Base-by-base conservation (phyloP, 2,113 vertebrate species). In the Sterrhoptilus dennistouni region DNA sequence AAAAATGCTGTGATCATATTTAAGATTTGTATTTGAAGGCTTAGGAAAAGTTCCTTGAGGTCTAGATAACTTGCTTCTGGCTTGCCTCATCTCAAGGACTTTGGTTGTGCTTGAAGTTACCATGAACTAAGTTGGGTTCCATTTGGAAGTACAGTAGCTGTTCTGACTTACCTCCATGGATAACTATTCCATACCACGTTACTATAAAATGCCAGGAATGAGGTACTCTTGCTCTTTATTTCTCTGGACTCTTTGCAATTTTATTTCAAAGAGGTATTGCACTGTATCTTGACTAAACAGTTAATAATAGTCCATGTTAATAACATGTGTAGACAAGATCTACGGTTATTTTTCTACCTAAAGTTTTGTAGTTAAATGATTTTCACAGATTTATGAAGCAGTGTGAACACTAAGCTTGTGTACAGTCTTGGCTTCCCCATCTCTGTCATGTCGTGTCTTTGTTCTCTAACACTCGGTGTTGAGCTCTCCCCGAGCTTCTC, bases 1-100 rank as follows among this genome's bases (percentile, higher is more conserved):
- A 94, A 96, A 88, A 97, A 94, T 97, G 93, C 93, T 97, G 93
- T 95, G 85, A 93, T 97, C 77, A 19, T 77, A 94, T 92, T 87
- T 61, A 68, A 92, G 83, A 88, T 59, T 92, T 63, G 47, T 65
- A 85, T 90, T 76, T 47, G 80, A 83, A 94, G 80, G 83, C 0
- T 0, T 82, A 93, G 91, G 60, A 81, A 8, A 38, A 93, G 86
- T 59, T 82, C 90, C 66, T 75, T 93, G 92, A 95, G 83, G 75
- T 84, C 36, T 85, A 75, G 88, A 20, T 90, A 91, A 93, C n/a
- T 57, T 77, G 50, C 57, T 96, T 95, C 69, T 90, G 84, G 72
- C 93, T 93, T 93, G 87, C 68, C 56, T 83, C 71, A 90, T 74
- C 94, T 92, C 89, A 77, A 93, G 95, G 94, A 70, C 54, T 68